phyloP scores from a whole-genome alignment of 1,140 invertebrate species.

The Macrotrachela quadricornifera region DNA sequence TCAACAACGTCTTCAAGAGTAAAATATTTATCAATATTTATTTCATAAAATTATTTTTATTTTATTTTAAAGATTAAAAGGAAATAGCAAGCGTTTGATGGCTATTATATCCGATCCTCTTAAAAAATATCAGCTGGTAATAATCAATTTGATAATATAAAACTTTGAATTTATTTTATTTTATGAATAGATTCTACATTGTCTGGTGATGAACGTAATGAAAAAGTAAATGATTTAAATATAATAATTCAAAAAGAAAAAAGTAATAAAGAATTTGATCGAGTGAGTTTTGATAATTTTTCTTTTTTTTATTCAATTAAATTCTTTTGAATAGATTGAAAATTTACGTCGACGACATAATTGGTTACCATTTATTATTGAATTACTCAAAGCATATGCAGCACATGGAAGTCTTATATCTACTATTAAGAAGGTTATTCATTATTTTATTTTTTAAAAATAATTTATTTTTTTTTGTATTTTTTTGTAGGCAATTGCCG shows the following conservation, averaged over 20 bases:
- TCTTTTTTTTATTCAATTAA: background rate
- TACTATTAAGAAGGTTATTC: background rate
- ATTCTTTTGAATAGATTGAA: slow-evolving; percentile 38
- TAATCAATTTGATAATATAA: too few species aligned
- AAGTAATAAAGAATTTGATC: slow-evolving; percentile 55
- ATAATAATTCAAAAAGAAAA: slow-evolving; percentile 65
- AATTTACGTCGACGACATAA: slow-evolving; percentile 85
- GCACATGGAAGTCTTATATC: slow-evolving; percentile 57
- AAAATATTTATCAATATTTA: slow-evolving; percentile 14
- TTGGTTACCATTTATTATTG: slow-evolving; percentile 88
- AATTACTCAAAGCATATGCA: slow-evolving; percentile 74
- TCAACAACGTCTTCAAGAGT: slow-evolving; percentile 76
- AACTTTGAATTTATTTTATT: too few species aligned
- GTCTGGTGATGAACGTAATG: background rate
- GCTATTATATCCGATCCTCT: slow-evolving; percentile 76
- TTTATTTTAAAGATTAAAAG: slow-evolving; percentile 50
- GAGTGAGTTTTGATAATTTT: slow-evolving; percentile 23
- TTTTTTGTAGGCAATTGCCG: too few species aligned
- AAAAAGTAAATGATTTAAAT: slow-evolving; percentile 16
- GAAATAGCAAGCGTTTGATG: slow-evolving; percentile 93
- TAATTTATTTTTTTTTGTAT: too few species aligned
- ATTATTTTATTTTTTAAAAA: too few species aligned
- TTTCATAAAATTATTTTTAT: too few species aligned
- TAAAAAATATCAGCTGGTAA: slow-evolving; percentile 55
- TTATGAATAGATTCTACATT: too few species aligned